phyloP scores from a whole-genome alignment of 2,888 invertebrate species.

The Teinopalpus imperialis region DNA sequence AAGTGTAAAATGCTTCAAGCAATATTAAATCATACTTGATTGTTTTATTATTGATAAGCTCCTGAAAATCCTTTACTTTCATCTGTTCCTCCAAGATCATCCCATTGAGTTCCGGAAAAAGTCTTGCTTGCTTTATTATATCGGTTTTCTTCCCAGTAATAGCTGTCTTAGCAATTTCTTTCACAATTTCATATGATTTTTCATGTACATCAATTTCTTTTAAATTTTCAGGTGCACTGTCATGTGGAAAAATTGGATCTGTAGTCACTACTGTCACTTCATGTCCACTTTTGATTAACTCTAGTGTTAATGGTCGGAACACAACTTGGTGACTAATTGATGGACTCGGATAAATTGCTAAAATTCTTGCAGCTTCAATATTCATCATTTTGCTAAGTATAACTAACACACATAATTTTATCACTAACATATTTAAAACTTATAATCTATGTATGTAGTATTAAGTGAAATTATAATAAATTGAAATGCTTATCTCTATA shows the following conservation, averaged over 20 bases:
- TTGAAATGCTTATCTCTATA: no score
- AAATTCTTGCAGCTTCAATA: slow-evolving; percentile 32
- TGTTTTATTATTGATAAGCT: slow-evolving; percentile 16
- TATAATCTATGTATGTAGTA: no score
- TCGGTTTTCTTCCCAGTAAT: neutral
- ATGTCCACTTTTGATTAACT: slow-evolving; percentile 55
- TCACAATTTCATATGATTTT: slow-evolving; percentile 30
- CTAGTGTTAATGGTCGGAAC: slow-evolving; percentile 34
- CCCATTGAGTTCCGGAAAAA: neutral
- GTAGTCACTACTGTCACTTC: slow-evolving; percentile 50
- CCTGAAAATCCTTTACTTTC: slow-evolving; percentile 5
- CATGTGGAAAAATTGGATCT: neutral
- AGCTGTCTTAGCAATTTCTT: slow-evolving; percentile 17
- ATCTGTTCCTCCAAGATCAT: neutral
- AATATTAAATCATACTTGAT: slow-evolving; percentile 39
- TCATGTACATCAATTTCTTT: slow-evolving; percentile 48
- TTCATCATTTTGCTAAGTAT: no score
- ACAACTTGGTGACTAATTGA: slow-evolving; percentile 16
- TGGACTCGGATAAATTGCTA: slow-evolving; percentile 44
- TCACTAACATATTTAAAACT: no score
- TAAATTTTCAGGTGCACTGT: slow-evolving; percentile 34
- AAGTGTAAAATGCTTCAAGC: slow-evolving; percentile 34
- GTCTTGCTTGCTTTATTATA: neutral
- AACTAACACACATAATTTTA: no score
- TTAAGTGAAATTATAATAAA: no score